Percentiles rank a stretch among this genome's conserved stretches.
Evolutionary conservation across 2,113 vertebrate species (phyloP).

Genomic region (Talpa occidentalis): DNA sequence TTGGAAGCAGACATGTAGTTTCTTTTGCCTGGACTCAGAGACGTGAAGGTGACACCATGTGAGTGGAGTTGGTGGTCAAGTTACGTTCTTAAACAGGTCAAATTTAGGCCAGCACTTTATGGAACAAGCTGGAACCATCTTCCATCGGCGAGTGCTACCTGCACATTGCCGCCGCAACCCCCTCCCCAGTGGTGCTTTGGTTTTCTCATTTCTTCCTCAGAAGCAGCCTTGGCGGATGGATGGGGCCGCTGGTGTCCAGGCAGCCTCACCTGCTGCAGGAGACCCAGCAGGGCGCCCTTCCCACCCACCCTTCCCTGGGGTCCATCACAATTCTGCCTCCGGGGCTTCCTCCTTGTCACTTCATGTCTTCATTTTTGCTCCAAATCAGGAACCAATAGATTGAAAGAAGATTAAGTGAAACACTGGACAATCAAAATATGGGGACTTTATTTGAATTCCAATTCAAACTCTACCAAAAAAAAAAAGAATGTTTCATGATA

Average conservation of each 20-base stretch:
- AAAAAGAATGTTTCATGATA: not conserved
- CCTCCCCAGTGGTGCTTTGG: not conserved
- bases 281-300: accelerated
- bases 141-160: accelerated
- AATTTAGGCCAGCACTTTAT: not conserved
- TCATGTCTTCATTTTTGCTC: not conserved
- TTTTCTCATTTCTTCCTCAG: not conserved
- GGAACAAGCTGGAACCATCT: not conserved
- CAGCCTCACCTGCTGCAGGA: not conserved
- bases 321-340: accelerated
- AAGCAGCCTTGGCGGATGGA: not conserved
- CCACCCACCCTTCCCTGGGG: accelerated
- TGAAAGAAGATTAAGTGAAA: not conserved
- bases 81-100: not conserved
- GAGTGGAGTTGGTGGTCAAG: not conserved
- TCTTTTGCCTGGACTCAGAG: not conserved
- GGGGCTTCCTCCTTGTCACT: not conserved
- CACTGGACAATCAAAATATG: not conserved
- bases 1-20: not conserved
- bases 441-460: not conserved
- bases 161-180: not conserved
- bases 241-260: not conserved
- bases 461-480: not conserved
- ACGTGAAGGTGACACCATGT: not conserved
- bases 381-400: not conserved